phyloP scores from a whole-genome alignment of 2,797 vertebrate genomes.

The Eupleurogrammus muticus region DNA sequence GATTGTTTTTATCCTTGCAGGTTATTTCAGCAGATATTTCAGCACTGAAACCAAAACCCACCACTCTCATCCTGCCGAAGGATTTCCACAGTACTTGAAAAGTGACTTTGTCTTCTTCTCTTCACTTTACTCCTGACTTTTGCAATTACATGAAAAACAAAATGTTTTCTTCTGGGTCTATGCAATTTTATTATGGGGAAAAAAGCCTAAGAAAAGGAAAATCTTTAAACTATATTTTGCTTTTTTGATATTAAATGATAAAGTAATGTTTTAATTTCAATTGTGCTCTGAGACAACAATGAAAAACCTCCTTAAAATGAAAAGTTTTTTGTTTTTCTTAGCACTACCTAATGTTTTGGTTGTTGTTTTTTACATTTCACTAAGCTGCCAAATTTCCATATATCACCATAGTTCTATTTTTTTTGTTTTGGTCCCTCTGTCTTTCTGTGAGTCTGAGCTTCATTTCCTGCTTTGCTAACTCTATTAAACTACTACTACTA shows the following conservation, averaged over 20 bases:
- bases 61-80: neutral
- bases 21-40: neutral
- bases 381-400: neutral
- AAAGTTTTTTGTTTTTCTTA: neutral
- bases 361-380: neutral
- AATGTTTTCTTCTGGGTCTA: neutral
- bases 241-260: neutral
- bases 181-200: neutral
- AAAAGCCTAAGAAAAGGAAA: neutral
- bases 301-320: conserved; percentile 41
- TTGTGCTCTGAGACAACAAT: conserved; percentile 11
- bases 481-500: no score
- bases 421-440: no score
- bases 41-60: neutral
- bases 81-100: neutral
- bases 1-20: conserved; percentile 11
- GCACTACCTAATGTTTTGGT: neutral
- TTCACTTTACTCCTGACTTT: neutral
- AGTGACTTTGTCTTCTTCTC: neutral
- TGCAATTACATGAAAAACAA: conserved; percentile 11
- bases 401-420: no score
- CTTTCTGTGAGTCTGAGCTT: no score
- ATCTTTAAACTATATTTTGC: neutral
- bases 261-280: conserved; percentile 3
- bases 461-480: no score